Percentiles rank a stretch among this genome's conserved stretches.
These are phyloP conservation scores for Epizoanthus stellaris DNA, from an alignment of 92 coral and sea anemone species.

Conservation along the genomic window DNA sequence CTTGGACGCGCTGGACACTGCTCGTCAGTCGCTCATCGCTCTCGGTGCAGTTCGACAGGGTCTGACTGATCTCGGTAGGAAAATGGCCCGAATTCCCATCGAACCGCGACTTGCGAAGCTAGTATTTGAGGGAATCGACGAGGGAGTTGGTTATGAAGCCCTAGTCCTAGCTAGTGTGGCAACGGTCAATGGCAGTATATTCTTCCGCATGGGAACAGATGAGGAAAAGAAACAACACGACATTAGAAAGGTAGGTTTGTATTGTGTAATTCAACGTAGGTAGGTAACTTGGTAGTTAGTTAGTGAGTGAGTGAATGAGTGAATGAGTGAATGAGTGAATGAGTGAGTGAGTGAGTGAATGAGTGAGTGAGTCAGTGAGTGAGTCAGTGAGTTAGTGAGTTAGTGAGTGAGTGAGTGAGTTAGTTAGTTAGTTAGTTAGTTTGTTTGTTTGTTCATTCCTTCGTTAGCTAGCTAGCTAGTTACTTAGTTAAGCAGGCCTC, in stretches of 20 bases:
- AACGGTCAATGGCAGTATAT: conserved; percentile 82
- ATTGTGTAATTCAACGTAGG: too few species aligned
- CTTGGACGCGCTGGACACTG: conserved; percentile 65
- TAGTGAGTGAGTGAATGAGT: too few species aligned
- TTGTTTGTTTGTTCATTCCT: too few species aligned
- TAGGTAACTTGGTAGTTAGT: too few species aligned
- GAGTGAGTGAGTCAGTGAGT: too few species aligned
- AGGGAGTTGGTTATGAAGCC: conserved; percentile 82
- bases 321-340: too few species aligned
- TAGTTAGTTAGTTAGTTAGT: too few species aligned
- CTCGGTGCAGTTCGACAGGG: conserved; percentile 85
- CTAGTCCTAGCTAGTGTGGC: conserved; percentile 77
- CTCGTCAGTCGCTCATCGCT: conserved; percentile 61
- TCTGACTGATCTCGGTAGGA: conserved; percentile 77
- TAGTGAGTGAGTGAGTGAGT: too few species aligned
- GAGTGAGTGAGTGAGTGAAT: too few species aligned
- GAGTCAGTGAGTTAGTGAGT: too few species aligned
- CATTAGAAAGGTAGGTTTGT: conserved; percentile 56
- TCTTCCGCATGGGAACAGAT: conserved; percentile 92
- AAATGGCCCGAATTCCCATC: conserved; percentile 82
- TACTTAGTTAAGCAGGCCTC: too few species aligned
- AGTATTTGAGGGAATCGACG: conserved; percentile 78
- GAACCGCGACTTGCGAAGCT: conserved; percentile 92
- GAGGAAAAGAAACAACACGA: conserved; percentile 88
- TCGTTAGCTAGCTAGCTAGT: too few species aligned